Evolutionary conservation across 2,888 invertebrate genomes (phyloP), one percentile per base, ranked within the genome.

Genomic region (Andrena flavipes): DNA sequence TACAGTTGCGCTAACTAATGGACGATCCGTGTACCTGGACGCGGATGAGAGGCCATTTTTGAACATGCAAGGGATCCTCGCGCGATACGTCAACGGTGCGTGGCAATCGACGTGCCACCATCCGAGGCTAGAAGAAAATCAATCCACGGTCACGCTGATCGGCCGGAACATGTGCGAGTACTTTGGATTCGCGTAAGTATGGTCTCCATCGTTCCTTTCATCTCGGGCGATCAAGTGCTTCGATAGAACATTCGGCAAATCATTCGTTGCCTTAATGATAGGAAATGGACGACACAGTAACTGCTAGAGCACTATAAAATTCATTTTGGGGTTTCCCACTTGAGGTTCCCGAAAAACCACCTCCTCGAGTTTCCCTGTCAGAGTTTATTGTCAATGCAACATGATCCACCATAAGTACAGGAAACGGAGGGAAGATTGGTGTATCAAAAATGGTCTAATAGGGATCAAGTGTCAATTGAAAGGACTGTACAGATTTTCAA

Each of bases 1-100:
- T 94, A 95, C 74, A 97, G 97, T 95, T 93, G 95, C 97, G 10
- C 92, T 97, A 71, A 96, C 96, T 0, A 95, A 97, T 93, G 97
- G 96, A 2, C 94, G 94, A 80, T 94, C 95, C 82, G 94, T 97
- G 48, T 90, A 93, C 59, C 92, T 96, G 68, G 97, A 97, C 91
- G 92, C 95, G 60, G 96, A 96, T 88, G 95, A 95, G 64, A 95
- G 95, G 86, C 96, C 97, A 0, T 93, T 94, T 78, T 92, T 96
- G 6, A 95, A 94, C 82, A 93, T 94, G 69, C 95, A 95, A 87
- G 97, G 97, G 29, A 94, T 96, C 73, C 92, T 97, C 67, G 95
- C 96, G 0, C 95, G 95, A 88, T 96, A 96, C 87, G 92, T 93
- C n/a, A 93, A 95, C 33, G 96, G 96, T 2, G 91, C 94, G 62